A percentile compares a stretch with the other conserved stretches of the same genome.
Conservation (phyloP, 2,113 vertebrate species). For the Lophotis ruficrista region DNA sequence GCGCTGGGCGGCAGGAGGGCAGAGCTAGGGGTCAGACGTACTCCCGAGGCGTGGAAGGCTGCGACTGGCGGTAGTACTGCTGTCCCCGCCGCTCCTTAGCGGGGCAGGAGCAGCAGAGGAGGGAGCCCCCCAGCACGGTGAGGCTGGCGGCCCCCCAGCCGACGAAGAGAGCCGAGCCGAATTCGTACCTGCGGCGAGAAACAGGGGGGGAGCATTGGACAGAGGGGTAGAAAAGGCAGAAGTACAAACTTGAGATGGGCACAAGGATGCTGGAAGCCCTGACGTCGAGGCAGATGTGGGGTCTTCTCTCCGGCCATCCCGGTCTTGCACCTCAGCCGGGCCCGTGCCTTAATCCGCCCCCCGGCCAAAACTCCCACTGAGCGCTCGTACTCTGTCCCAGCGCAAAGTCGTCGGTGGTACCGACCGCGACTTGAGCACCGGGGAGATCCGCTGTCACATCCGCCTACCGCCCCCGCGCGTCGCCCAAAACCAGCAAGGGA, state of each 20-base stretch:
- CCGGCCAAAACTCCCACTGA: not conserved
- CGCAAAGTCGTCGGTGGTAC: accelerated
- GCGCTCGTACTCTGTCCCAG: not conserved
- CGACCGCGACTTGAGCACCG: not conserved
- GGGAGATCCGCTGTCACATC: not conserved
- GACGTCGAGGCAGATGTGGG: not conserved
- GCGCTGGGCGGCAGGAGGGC: not conserved
- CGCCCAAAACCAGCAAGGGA: not conserved
- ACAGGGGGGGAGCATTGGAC: not conserved
- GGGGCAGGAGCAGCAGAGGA: slow-evolving; percentile 94
- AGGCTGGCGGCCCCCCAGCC: slow-evolving; percentile 93
- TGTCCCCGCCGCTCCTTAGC: slow-evolving; percentile 82
- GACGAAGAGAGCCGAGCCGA: slow-evolving; percentile 92
- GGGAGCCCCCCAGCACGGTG: slow-evolving; percentile 88
- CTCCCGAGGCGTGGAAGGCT: slow-evolving; percentile 88
- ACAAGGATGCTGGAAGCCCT: not conserved
- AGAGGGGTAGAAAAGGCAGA: not conserved
- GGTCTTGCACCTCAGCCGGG: not conserved
- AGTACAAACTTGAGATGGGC: not conserved
- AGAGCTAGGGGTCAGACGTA: slow-evolving; percentile 83
- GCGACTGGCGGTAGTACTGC: slow-evolving; percentile 88
- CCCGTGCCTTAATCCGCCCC: not conserved
- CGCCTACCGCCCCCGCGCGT: accelerated
- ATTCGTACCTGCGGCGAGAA: slow-evolving; percentile 84
- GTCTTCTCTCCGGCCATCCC: not conserved